phyloP scores from a whole-genome alignment of 2,113 vertebrate genomes.

The Myiagra hebetior region DNA sequence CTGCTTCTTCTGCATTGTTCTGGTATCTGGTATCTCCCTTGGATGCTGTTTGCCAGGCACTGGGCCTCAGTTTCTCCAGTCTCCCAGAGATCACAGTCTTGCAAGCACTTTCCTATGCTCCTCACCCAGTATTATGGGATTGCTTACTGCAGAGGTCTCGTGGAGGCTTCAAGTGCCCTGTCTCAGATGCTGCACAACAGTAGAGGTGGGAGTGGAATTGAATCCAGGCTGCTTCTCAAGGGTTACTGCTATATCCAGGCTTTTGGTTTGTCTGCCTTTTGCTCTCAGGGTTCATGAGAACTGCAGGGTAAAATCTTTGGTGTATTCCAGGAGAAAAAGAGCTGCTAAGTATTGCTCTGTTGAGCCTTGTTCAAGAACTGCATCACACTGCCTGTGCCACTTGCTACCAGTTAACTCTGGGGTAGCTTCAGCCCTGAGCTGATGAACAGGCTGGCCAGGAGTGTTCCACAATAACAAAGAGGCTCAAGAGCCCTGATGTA shows the following conservation, averaged over 20 bases:
- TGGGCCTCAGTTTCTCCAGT: background rate
- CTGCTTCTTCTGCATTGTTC: background rate
- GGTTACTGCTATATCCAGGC: background rate
- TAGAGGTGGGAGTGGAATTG: background rate
- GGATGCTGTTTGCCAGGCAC: background rate
- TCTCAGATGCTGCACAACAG: background rate
- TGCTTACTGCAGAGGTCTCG: rapidly evolving
- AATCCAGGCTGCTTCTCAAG: background rate
- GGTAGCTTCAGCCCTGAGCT: background rate
- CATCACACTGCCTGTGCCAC: background rate
- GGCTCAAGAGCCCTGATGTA: background rate
- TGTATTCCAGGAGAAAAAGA: background rate
- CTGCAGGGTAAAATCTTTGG: background rate
- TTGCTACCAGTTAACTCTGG: background rate
- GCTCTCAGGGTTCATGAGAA: background rate
- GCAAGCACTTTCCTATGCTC: background rate
- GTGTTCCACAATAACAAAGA: background rate
- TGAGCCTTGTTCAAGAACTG: background rate
- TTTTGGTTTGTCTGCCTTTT: background rate
- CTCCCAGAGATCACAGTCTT: background rate
- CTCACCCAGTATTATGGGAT: background rate
- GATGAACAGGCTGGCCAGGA: background rate
- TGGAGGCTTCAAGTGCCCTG: background rate
- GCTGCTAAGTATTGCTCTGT: background rate
- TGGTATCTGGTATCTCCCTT: background rate